These are phyloP conservation scores for Lissonota sp. DNA, from an alignment of 2,888 invertebrate genomes.

Conservation along the genomic window DNA sequence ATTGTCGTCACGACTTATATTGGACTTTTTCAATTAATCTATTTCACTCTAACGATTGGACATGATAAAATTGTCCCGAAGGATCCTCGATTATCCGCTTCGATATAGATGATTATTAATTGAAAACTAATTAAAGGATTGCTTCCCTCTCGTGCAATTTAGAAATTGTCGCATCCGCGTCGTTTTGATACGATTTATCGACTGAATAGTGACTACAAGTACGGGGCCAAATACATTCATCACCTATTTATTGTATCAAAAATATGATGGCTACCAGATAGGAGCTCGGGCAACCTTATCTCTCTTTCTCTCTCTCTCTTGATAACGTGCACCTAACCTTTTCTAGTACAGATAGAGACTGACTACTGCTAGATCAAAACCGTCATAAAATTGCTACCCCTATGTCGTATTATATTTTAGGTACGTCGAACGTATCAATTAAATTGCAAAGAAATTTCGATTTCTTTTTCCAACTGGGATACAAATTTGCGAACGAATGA, in stretches of 20 bases:
- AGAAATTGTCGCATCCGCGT: conserved; percentile 48
- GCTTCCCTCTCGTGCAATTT: neutral
- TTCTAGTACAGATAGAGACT: conserved; percentile 78
- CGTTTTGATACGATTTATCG: conserved; percentile 68
- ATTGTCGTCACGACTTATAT: too few species aligned
- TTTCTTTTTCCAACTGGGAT: too few species aligned
- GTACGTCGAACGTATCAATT: too few species aligned
- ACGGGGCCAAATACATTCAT: conserved; percentile 79
- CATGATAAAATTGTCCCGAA: too few species aligned
- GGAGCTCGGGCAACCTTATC: conserved; percentile 82
- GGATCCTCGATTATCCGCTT: too few species aligned
- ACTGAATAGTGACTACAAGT: conserved; percentile 73
- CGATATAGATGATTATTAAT: too few species aligned
- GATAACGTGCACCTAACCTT: conserved; percentile 78
- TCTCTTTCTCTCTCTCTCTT: conserved; percentile 56
- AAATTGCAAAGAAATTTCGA: too few species aligned
- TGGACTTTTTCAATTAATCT: too few species aligned
- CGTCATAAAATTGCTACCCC: conserved; percentile 11
- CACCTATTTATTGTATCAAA: conserved; percentile 83
- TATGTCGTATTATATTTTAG: neutral
- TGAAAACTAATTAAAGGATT: too few species aligned
- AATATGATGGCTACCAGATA: conserved; percentile 81
- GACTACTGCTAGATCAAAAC: conserved; percentile 72
- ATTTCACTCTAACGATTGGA: too few species aligned
- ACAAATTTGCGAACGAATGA: too few species aligned